phyloP scores from a whole-genome alignment of 2,113 vertebrate species.

The Coracopsis vasa region DNA sequence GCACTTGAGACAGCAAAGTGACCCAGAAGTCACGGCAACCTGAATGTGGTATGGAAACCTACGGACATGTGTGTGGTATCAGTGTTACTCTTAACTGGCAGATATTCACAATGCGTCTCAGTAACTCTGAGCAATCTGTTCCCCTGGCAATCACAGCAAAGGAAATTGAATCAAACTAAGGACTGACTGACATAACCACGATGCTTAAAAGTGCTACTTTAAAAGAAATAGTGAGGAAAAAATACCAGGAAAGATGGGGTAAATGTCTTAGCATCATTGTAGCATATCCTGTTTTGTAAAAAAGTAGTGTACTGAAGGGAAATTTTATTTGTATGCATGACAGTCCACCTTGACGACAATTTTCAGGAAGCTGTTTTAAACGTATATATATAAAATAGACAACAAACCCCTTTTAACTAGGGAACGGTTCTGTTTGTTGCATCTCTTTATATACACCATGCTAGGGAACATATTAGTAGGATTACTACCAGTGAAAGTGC shows the following conservation, averaged over 20 bases:
- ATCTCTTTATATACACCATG: not conserved
- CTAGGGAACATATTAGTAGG: not conserved
- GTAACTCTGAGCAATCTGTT: not conserved
- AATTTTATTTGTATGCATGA: not conserved
- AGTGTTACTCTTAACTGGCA: not conserved
- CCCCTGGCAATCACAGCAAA: not conserved
- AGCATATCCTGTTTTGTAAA: not conserved
- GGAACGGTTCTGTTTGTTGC: not conserved
- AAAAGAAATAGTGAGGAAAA: not conserved
- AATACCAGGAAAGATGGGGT: not conserved
- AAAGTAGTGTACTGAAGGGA: not conserved
- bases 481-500: not conserved
- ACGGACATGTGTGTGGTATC: fast-evolving
- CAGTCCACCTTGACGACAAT: not conserved
- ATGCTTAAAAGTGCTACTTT: not conserved
- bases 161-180: not conserved
- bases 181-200: not conserved
- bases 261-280: not conserved
- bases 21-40: fast-evolving
- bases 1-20: not conserved
- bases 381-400: not conserved
- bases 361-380: not conserved
- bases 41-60: not conserved
- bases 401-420: not conserved
- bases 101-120: not conserved